Conservation (phyloP, 2,113 vertebrate genomes). For the Corynorhinus townsendii region DNA sequence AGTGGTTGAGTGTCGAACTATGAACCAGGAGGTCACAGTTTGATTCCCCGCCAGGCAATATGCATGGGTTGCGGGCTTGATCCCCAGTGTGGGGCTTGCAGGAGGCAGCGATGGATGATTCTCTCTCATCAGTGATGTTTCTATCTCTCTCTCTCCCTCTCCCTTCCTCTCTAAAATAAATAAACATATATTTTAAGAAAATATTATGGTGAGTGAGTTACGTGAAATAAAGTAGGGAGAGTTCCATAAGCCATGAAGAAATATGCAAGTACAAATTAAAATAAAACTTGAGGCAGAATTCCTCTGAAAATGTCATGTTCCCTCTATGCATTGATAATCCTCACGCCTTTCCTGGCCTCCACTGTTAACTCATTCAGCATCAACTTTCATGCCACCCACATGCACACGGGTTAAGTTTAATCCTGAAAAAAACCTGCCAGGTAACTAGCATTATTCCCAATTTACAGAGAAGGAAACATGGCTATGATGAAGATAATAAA, state of each 20-base stretch:
- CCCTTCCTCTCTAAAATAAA: no score
- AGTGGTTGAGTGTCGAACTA: no score
- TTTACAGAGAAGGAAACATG: background rate
- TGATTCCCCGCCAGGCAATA: no score
- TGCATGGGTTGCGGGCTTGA: no score
- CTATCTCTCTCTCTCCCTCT: no score
- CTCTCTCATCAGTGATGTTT: no score
- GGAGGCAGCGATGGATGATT: no score
- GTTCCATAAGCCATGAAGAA: background rate
- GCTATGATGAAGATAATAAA: background rate
- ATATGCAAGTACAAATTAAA: background rate
- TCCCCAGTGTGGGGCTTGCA: no score
- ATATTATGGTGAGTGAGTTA: background rate
- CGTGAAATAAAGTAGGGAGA: background rate
- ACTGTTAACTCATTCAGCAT: background rate
- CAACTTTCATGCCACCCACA: background rate
- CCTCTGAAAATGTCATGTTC: background rate
- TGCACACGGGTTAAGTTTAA: background rate
- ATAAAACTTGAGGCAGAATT: background rate
- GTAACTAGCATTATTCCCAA: constrained; percentile 2
- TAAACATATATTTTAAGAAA: no score
- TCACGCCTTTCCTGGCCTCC: background rate
- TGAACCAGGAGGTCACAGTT: no score
- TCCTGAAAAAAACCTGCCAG: background rate
- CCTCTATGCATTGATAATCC: background rate